Base-by-base conservation (phyloP, 2,888 invertebrate species). In the Timema podura region DNA sequence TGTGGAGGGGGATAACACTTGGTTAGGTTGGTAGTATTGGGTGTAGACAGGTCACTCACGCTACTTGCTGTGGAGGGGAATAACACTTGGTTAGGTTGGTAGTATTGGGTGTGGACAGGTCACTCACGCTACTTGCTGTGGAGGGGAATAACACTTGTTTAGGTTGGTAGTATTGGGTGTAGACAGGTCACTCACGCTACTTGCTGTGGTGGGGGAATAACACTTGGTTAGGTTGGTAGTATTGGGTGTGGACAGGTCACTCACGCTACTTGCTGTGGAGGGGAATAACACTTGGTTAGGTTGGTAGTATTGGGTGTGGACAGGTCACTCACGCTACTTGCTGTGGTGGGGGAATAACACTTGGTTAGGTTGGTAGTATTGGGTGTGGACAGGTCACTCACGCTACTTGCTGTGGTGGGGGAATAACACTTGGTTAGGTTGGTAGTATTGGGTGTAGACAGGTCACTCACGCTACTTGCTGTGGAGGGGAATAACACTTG, bases 401-500 rank as follows among this genome's bases (percentile, higher is more conserved):
- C 83, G 78, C 92, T 92, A 80, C 92, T 92, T 0, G 90, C 92
- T 92, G 77, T 30, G 30, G 30, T n/a, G 30, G 30, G 30, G 30
- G 30, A 30, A 30, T 30, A 30, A 30, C 30, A 30, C 30, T 30
- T 30, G 30, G 1, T 30, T 3, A 30, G 30, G 30, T 30, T 30
- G 30, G 30, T 30, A 30, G 3, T 3, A 30, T 85, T 86, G 67
- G 85, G 84, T 73, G 88, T 84, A 0, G 91, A 91, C 74, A 91
- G 82, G 77, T 92, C 92, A 70, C 92, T 92, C 73, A 87, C 83
- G 78, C 92, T 92, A 80, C 92, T 92, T 0, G 90, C 92, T 92
- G 77, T 30, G 30, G 30, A 3, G 30, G 30, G 30, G 30, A 30
- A 30, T 30, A 30, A 30, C 30, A 30, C 30, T 30, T 30, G 30